Evolutionary conservation across 2,113 vertebrate species (phyloP).

Genomic region (Sebastes schlegelii): DNA sequence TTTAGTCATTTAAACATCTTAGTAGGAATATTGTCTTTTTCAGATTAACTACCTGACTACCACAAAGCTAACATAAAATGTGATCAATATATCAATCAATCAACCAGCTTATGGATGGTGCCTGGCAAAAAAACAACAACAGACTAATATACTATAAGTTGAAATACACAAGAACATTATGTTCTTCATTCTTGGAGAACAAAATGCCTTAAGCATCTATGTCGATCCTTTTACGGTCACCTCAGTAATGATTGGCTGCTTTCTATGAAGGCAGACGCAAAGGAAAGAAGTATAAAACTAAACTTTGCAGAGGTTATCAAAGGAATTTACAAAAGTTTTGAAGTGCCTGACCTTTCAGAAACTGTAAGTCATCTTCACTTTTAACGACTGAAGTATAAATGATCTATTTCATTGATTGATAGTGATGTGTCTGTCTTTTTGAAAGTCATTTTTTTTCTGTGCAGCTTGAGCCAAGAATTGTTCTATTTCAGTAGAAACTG

Average conservation of each 20-base stretch:
- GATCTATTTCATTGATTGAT: slow-evolving; percentile 13
- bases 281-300: background rate
- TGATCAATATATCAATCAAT: background rate
- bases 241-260: background rate
- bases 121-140: background rate
- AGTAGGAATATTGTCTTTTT: too few species aligned
- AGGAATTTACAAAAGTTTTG: slow-evolving; percentile 2
- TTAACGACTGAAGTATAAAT: slow-evolving; percentile 14
- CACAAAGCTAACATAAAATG: background rate
- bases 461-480: slow-evolving; percentile 3
- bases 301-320: background rate
- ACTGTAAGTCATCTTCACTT: slow-evolving; percentile 1
- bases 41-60: background rate
- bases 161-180: background rate
- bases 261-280: background rate
- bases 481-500: slow-evolving; percentile 11
- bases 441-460: background rate
- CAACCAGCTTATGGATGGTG: background rate
- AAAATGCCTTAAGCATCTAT: background rate
- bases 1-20: too few species aligned
- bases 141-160: background rate
- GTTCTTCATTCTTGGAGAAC: background rate
- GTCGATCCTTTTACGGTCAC: background rate
- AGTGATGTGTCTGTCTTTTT: slow-evolving; percentile 8
- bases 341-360: slow-evolving; percentile 29